Evolutionary conservation across 2,113 vertebrate species (phyloP), one percentile per base, ranked within the genome.

Genomic region (Albula goreensis): DNA sequence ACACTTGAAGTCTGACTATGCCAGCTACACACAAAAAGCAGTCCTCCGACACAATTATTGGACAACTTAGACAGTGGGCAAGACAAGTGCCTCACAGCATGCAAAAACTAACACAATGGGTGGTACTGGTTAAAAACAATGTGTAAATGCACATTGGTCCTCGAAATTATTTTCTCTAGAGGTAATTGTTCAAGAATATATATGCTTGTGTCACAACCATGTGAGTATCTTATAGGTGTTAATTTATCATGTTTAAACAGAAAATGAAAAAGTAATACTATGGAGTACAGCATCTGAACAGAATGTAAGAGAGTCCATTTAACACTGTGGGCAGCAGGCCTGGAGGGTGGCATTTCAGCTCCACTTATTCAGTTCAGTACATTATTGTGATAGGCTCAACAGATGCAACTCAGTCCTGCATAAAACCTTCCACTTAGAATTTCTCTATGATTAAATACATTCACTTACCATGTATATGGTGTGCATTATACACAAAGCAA

Each of bases 251-350:
- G 63, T 84, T 66, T 66, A 52, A 50, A 50, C 66, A 70, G 49
- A 66, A 41, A 63, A 84, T 84, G 22, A 84, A 84, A 84, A 74
- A 77, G 15, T 51, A 74, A 74, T 84, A 70, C 50, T 51, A 50
- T 41, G 50, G 49, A 52, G 25, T 66, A 74, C 74, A 84, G 56
- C 49, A 57, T 31, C 60, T 83, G 56, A 56, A 56, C 19, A 83
- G 31, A 12, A 56, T 83, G 82, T 63, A 31, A 83, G 82, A 13
- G 7, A 8, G 49, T 70, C 60, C 50, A 60, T 31, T 4, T 22
- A 70, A 74, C 19, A 70, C 4, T 63, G 15, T 63, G 11, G 12
- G 17, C 60, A 63, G 15, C 60, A 63, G 9, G 7, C 17, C 60
- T 63, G 60, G 17, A 63, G 60, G 60, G 12, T 63, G 11, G 4